Percentiles rank a stretch among this genome's conserved stretches.
Conservation (phyloP, 1,140 invertebrate species). For the Achroia grisella region DNA sequence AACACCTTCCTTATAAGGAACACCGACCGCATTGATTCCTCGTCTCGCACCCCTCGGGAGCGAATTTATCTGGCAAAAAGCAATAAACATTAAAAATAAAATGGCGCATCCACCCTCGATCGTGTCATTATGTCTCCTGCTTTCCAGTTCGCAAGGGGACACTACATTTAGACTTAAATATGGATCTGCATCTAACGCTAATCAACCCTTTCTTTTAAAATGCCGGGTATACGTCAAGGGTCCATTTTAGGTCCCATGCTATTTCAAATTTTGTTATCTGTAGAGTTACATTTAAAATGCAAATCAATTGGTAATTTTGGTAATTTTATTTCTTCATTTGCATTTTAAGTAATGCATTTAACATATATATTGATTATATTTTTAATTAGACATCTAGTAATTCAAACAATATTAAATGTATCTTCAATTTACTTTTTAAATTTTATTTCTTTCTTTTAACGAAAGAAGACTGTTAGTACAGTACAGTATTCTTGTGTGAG, state of each 20-base stretch:
- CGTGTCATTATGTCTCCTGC: slow-evolving; percentile 19
- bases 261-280: not conserved
- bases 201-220: slow-evolving; percentile 1
- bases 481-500: too few relatives aligned
- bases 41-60: slow-evolving; percentile 46
- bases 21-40: slow-evolving; percentile 64
- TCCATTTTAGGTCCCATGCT: not conserved
- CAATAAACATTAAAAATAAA: slow-evolving; percentile 72
- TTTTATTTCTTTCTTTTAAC: too few relatives aligned
- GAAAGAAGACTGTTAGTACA: too few relatives aligned
- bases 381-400: too few relatives aligned
- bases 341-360: too few relatives aligned
- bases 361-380: too few relatives aligned
- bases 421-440: too few relatives aligned
- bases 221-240: not conserved
- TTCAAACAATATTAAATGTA: too few relatives aligned
- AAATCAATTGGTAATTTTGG: too few relatives aligned
- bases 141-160: slow-evolving; percentile 3
- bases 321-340: too few relatives aligned
- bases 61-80: slow-evolving; percentile 64
- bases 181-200: not conserved
- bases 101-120: slow-evolving; percentile 55
- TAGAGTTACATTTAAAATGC: too few relatives aligned
- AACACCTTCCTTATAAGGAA: slow-evolving; percentile 26
- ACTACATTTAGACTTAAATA: not conserved